phyloP scores from a whole-genome alignment of 2,797 vertebrate species.

The Salmo trutta region DNA sequence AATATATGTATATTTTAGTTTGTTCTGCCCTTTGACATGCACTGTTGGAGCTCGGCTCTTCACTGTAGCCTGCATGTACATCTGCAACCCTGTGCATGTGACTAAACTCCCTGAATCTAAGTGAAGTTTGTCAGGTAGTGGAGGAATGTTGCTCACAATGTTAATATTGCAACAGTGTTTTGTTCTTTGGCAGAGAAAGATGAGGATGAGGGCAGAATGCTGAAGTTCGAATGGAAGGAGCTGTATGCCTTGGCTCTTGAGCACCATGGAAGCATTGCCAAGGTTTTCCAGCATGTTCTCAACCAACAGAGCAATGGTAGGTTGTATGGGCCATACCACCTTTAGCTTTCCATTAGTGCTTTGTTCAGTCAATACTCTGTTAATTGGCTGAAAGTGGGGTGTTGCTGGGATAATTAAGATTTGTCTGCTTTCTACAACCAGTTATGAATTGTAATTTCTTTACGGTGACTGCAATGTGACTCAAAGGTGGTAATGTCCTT shows the following conservation, averaged over 20 bases:
- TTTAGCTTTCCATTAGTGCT: not conserved
- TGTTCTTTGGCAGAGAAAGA: conserved; percentile 33
- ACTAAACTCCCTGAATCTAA: too few relatives aligned
- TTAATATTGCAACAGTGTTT: not conserved
- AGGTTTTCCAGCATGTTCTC: conserved; percentile 59
- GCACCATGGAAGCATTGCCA: conserved; percentile 49
- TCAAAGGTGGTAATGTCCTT: not conserved
- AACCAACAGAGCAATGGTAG: conserved; percentile 52
- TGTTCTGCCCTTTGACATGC: too few relatives aligned
- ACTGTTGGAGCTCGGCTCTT: too few relatives aligned
- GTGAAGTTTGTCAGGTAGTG: not conserved
- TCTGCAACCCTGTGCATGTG: too few relatives aligned
- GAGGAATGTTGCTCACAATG: not conserved
- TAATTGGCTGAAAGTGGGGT: too few relatives aligned
- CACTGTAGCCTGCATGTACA: too few relatives aligned
- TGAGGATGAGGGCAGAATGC: conserved; percentile 37
- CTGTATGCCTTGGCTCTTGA: conserved; percentile 44
- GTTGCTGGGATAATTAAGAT: too few relatives aligned
- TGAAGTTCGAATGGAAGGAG: conserved; percentile 66
- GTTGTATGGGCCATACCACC: not conserved
- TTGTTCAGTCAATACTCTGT: too few relatives aligned
- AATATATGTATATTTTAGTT: too few relatives aligned
- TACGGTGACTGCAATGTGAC: not conserved
- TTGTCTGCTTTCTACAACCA: not conserved
- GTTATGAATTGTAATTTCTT: not conserved